Base-by-base conservation (phyloP, 2,888 invertebrate genomes). In the Euzetes globulus region DNA sequence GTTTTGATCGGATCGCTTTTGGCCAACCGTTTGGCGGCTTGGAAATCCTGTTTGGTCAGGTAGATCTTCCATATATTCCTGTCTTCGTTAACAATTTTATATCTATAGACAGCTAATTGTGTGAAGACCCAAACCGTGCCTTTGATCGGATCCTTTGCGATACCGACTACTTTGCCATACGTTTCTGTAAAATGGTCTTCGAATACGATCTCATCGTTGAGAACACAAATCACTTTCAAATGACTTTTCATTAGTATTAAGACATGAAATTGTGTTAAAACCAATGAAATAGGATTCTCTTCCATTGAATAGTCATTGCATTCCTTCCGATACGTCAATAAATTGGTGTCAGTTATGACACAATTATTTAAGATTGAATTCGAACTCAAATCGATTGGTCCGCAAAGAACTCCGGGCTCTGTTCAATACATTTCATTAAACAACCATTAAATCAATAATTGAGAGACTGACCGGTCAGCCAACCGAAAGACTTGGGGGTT, bases 201-300 rank as follows among this genome's bases (percentile, higher is more conserved):
- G 82, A 90, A 91, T 22, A 95, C 89, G 13, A 91, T 83, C 81
- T 93, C 90, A 79, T 92, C 89, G 83, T 92, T 94, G 13, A 96
- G 84, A 5, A 92, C 83, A 75, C 92, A 94, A 50, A 95, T 86
- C 0, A 90, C 93, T 82, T 90, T 91, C 1, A 95, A 88, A 77
- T 83, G 82, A 82, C 94, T 91, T 0, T 88, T 84, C 82, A 91
- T 95, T 78, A 94, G 88, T 15, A 95, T 85, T 1, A 96, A 83
- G 0, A 90, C 89, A 83, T 97, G 96, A 84, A 94, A 96, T 82
- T 95, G 91, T 0, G 95, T 95, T 72, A 94, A 84, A 1, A 91
- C 88, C 80, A 94, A 89, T 0, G 90, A 87, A 52, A 90, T 84
- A 0, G 94, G 85, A 27, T 79, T 77, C 29, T 74, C 77, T 37